Conservation (phyloP, 1,140 invertebrate genomes). For the Plectrocnemia conspersa region DNA sequence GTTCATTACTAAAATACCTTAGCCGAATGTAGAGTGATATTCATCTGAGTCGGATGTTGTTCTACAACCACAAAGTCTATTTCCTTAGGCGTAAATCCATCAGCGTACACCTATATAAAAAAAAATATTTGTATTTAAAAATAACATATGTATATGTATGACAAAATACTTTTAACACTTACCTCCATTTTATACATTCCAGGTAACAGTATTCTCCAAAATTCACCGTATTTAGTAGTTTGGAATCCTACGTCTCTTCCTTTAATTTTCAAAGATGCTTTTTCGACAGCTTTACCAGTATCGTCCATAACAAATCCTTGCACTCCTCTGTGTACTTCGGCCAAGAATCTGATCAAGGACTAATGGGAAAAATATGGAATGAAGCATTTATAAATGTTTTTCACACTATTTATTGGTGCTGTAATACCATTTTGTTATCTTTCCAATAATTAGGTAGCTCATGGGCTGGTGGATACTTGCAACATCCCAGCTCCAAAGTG, state of each 20-base stretch:
- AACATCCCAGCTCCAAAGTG: constrained; percentile 94
- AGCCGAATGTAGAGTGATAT: constrained; percentile 74
- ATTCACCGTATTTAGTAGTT: constrained; percentile 89
- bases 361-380: constrained; percentile 44
- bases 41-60: constrained; percentile 75
- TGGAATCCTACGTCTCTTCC: constrained; percentile 82
- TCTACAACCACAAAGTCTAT: constrained; percentile 83
- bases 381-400: neutral
- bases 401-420: neutral
- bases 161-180: constrained; percentile 34
- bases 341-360: constrained; percentile 80
- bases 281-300: constrained; percentile 74
- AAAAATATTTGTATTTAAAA: constrained; percentile 15
- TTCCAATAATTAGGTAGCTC: constrained; percentile 90
- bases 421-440: constrained; percentile 79
- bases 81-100: constrained; percentile 75
- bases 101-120: constrained; percentile 66
- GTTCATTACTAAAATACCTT: constrained; percentile 64
- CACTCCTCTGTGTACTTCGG: constrained; percentile 81
- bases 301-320: constrained; percentile 80
- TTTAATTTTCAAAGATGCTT: constrained; percentile 78
- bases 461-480: constrained; percentile 85
- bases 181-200: constrained; percentile 82
- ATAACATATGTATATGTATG: neutral
- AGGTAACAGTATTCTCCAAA: constrained; percentile 82